Evolutionary conservation across 2,113 vertebrate genomes (phyloP).

Genomic region (Psammodynastes pulverulentus): DNA sequence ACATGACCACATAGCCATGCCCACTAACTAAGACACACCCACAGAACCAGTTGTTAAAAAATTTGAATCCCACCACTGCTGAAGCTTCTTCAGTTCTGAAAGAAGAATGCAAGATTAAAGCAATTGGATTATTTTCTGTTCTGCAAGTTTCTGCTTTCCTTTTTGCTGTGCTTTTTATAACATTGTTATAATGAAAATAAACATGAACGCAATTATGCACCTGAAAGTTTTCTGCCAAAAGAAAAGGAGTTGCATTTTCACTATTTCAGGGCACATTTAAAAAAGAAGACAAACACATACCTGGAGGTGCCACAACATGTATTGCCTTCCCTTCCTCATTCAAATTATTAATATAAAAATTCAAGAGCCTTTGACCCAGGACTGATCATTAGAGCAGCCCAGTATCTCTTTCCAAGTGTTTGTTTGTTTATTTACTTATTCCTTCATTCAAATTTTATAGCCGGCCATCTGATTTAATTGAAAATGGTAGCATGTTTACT

Average conservation of each 20-base stretch:
- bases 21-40: too few relatives aligned
- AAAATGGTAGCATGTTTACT: background rate
- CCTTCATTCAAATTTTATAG: too few relatives aligned
- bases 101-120: background rate
- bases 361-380: background rate
- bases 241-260: background rate
- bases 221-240: background rate
- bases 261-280: background rate
- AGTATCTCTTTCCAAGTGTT: background rate
- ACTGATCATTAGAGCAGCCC: background rate
- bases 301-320: background rate
- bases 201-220: background rate
- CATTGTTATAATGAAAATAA: background rate
- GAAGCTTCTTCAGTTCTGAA: background rate
- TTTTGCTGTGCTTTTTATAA: background rate
- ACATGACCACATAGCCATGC: too few relatives aligned
- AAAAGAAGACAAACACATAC: background rate
- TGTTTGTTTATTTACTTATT: too few relatives aligned
- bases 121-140: background rate
- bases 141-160: background rate
- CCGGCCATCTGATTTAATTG: background rate
- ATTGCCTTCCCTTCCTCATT: background rate
- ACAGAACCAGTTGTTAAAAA: too few relatives aligned
- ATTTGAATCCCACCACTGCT: too few relatives aligned
- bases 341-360: background rate